Evolutionary conservation across 2,797 vertebrate species (phyloP), one percentile per base, ranked within the genome.

Genomic region (Eurystomus glaucurus): DNA sequence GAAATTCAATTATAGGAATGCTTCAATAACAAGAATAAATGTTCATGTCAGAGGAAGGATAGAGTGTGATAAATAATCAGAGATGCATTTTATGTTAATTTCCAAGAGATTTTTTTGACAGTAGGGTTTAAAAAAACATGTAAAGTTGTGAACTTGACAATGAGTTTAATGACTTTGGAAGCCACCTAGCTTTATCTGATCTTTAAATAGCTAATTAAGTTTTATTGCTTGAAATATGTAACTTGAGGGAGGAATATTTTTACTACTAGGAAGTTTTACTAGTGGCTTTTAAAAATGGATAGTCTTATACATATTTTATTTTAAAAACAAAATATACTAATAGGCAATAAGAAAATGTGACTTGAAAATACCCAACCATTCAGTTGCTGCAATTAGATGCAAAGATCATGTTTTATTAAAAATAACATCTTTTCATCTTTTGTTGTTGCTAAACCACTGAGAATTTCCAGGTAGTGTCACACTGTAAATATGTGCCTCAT

Each of bases 391-490:
- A 15, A 11, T 11, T 65, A n/a, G 45, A 50, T 61, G 9, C 14
- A 21, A 57, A 92, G 45, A 46, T 29, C 76, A 45, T 26, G 9
- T 3, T 75, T 82, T 65, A n/a, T 41, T 39, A 57, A 76, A 89
- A 78, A 91, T 61, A 18, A 17, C 20, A n/a, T 3, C 17, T 95
- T 95, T 95, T 85, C 54, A 25, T 75, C 65, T 92, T 84, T 46
- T 69, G 14, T 43, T 77, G 66, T 88, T 88, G 39, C 21, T 95
- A 71, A 94, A 97, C 87, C 85, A n/a, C 50, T 62, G 92, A 95
- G 94, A 79, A 60, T 85, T 86, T 93, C 77, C 93, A 91, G 90
- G 88, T 62, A 45, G 41, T 52, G 80, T 82, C 93, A 76, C 81
- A 74, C 84, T 19, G 52, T 35, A 41, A 68, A 69, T 72, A 54